Percentiles rank a stretch among this genome's conserved stretches.
Evolutionary conservation across 2,113 vertebrate species (phyloP).

Genomic region (Drymodes brunneopygia): DNA sequence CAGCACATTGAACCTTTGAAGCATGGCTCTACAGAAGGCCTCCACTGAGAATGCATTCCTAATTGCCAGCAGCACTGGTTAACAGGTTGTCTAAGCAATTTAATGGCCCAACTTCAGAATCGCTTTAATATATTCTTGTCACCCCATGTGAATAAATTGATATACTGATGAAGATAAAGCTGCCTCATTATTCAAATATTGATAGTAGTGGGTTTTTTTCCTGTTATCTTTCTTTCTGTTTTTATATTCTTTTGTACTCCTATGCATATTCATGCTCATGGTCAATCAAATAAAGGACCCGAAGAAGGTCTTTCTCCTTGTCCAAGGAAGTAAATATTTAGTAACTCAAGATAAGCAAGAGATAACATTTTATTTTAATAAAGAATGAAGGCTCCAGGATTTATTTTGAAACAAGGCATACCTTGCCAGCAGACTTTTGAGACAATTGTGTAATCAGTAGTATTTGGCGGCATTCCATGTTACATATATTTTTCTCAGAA

Average conservation of each 20-base stretch:
- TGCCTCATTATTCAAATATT: constrained; percentile 36
- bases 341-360: neutral
- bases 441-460: neutral
- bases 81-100: constrained; percentile 33
- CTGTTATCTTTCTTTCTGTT: neutral
- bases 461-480: neutral
- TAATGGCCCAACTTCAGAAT: constrained; percentile 3
- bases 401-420: neutral
- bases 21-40: neutral
- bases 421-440: neutral
- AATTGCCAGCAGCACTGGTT: neutral
- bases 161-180: constrained; percentile 37
- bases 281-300: neutral
- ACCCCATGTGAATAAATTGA: constrained; percentile 36
- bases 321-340: neutral
- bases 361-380: neutral
- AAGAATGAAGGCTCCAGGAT: neutral
- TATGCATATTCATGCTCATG: neutral
- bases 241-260: neutral
- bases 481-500: neutral
- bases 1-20: constrained; percentile 9
- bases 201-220: neutral
- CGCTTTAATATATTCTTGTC: constrained; percentile 40
- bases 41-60: neutral
- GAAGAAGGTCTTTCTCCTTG: neutral